phyloP scores from a whole-genome alignment of 2,797 vertebrate genomes.

The Lithobates sylvaticus region DNA sequence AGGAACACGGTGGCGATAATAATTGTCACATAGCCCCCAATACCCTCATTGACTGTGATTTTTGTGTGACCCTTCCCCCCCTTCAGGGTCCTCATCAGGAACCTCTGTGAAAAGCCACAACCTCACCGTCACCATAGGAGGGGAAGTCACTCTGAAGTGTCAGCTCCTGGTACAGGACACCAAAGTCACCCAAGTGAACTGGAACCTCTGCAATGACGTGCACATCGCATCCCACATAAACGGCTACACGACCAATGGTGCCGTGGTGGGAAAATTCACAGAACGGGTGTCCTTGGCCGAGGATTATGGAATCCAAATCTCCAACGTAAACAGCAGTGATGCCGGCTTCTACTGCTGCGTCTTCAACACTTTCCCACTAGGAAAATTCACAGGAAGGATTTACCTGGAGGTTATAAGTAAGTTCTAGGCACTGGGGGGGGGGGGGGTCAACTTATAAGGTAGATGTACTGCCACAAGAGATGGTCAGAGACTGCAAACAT shows the following conservation, averaged over 20 bases:
- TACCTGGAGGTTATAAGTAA: conserved; percentile 64
- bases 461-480: no score
- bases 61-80: no score
- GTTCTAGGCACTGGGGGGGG: no score
- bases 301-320: conserved; percentile 59
- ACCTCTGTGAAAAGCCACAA: conserved; percentile 35
- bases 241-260: conserved; percentile 7
- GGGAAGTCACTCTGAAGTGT: conserved; percentile 64
- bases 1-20: no score
- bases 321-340: conserved; percentile 59
- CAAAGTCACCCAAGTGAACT: conserved; percentile 66
- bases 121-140: conserved; percentile 62
- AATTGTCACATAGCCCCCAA: no score
- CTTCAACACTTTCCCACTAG: conserved; percentile 66
- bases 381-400: conserved; percentile 60
- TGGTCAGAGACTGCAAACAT: no score
- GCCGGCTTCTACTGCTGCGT: conserved; percentile 66
- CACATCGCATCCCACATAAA: conserved; percentile 42
- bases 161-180: conserved; percentile 45
- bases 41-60: no score
- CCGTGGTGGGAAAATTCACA: conserved; percentile 2
- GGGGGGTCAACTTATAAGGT: no score
- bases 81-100: conserved; percentile 36
- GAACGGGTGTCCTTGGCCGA: conserved; percentile 35
- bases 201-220: conserved; percentile 51